phyloP scores from a whole-genome alignment of 2,888 invertebrate genomes.

The Parascotia fuliginaria region DNA sequence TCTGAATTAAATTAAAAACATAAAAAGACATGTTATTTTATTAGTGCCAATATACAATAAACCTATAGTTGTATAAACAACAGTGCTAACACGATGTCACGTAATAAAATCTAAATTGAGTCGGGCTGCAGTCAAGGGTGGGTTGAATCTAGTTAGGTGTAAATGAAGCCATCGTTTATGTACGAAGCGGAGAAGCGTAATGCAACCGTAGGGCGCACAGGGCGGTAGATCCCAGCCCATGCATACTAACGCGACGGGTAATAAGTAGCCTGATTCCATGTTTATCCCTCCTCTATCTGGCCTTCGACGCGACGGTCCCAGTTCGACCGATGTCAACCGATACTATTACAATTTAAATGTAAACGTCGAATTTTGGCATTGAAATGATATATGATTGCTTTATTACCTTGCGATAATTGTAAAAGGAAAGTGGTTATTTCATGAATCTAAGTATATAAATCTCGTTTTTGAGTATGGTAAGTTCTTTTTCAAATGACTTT shows the following conservation, averaged over 20 bases:
- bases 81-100: constrained; percentile 39
- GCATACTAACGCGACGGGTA: constrained; percentile 81
- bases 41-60: too few species aligned
- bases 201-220: constrained; percentile 61
- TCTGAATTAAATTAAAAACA: too few species aligned
- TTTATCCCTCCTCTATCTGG: constrained; percentile 57
- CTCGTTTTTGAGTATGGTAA: too few species aligned
- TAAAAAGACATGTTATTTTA: too few species aligned
- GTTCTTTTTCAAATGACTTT: too few species aligned
- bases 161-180: constrained; percentile 73
- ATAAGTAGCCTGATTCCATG: constrained; percentile 77
- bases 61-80: constrained; percentile 16
- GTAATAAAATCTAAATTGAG: constrained; percentile 61
- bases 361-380: constrained; percentile 33
- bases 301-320: constrained; percentile 16
- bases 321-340: constrained; percentile 12
- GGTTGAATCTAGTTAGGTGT: constrained; percentile 62
- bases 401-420: too few species aligned
- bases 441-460: too few species aligned
- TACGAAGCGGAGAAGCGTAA: constrained; percentile 62
- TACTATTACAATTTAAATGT: constrained; percentile 29
- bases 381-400: constrained; percentile 28
- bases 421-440: too few species aligned
- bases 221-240: constrained; percentile 78
- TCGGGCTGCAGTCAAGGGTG: constrained; percentile 60